Evolutionary conservation across 2,888 invertebrate genomes (phyloP), one percentile per base, ranked within the genome.

Genomic region (Neocrepidodera transversa): DNA sequence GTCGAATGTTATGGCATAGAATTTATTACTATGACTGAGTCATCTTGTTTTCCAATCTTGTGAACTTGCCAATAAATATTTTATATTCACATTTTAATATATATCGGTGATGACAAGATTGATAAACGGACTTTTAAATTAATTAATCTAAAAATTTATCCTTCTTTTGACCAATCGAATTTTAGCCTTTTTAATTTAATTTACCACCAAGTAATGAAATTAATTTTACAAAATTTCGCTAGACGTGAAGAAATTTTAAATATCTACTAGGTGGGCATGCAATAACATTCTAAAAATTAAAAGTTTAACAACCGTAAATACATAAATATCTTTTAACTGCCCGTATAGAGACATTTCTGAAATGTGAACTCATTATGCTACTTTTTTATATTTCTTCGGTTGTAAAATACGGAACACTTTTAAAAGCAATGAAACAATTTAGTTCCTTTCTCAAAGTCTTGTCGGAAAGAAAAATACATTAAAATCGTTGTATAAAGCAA

Each of bases 391-490:
- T 52, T 52, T 52, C 26, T 28, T 40, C 28, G 26, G 28, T 52
- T 52, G 51, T 52, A 52, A 52, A 52, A 26, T 52, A 42, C 51
- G 5, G 53, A 43, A 18, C 23, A 32, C 43, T 53, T 53, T 43
- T 17, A 53, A 43, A 53, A 53, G 43, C 43, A 53, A 53, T 53
- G 53, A 53, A 53, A 43, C 32, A 43, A 53, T 13, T 53, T 43
- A 42, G 53, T 53, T 43, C 14, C 42, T 53, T 53, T 53, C 32
- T 43, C 43, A 43, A 53, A 43, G 20, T 43, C 53, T 43, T 53
- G 43, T 42, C 42, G 53, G 53, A 53, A 53, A 53, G 42, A 43
- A 53, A 52, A 53, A 53, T 43, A 53, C 43, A 53, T 43, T 53
- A 53, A 53, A 53, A 53, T 43, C 28, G 32, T 30, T 28, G 32